Percentiles rank a stretch among this genome's conserved stretches.
Evolutionary conservation across 2,113 vertebrate species (phyloP).

Genomic region (Peromyscus leucopus): DNA sequence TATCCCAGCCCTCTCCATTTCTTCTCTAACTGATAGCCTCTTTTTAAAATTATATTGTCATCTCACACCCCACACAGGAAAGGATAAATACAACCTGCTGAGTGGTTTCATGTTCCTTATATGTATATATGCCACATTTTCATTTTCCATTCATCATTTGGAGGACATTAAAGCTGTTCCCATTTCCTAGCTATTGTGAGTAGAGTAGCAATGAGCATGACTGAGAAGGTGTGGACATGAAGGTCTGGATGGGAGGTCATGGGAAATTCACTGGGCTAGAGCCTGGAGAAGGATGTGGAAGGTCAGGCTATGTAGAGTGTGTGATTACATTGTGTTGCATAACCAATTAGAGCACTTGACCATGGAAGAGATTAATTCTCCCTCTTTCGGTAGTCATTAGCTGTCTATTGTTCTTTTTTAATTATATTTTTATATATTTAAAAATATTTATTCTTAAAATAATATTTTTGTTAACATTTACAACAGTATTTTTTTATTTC

Average conservation of each 20-base stretch:
- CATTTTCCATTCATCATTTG: not conserved
- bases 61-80: not conserved
- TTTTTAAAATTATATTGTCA: too few relatives aligned
- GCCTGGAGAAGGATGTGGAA: not conserved
- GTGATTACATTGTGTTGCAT: not conserved
- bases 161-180: not conserved
- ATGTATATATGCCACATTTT: not conserved
- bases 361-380: not conserved
- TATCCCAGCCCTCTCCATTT: not conserved
- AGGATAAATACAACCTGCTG: not conserved
- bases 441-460: not conserved
- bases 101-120: not conserved
- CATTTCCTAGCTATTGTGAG: not conserved
- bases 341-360: not conserved
- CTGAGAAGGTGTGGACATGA: not conserved
- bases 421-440: not conserved
- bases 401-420: not conserved
- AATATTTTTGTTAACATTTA: not conserved
- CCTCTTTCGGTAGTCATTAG: not conserved
- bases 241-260: too few relatives aligned
- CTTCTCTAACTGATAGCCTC: not conserved
- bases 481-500: not conserved
- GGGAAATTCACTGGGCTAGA: not conserved
- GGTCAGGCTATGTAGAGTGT: not conserved
- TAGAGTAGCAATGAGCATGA: not conserved